Conservation (phyloP, 2,888 invertebrate species). For the Lordiphosa fenestrarum region DNA sequence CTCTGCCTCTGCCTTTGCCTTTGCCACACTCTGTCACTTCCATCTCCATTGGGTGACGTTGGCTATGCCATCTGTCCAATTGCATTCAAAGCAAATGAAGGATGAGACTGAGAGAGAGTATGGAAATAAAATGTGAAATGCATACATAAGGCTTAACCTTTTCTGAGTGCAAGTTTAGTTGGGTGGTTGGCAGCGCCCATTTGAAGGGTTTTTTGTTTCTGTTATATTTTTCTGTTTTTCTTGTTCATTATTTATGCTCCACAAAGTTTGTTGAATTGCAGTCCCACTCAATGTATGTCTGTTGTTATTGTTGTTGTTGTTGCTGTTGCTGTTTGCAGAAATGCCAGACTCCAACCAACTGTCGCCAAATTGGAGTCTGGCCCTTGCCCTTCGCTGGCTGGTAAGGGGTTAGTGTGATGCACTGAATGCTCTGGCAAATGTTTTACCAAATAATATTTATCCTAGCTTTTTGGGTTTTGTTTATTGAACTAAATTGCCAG, state of each 20-base stretch:
- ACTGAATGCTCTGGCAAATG: slow-evolving; percentile 26
- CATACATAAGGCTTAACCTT: slow-evolving; percentile 14
- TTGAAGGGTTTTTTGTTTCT: slow-evolving; percentile 21
- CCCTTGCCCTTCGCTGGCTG: slow-evolving; percentile 51
- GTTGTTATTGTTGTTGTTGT: slow-evolving; percentile 8
- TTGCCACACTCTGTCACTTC: slow-evolving; percentile 22
- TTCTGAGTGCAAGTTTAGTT: slow-evolving; percentile 35
- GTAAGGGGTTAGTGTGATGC: slow-evolving; percentile 26
- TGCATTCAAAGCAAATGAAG: slow-evolving; percentile 45
- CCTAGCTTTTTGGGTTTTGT: too few relatives aligned
- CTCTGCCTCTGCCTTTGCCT: slow-evolving; percentile 11
- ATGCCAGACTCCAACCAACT: slow-evolving; percentile 28
- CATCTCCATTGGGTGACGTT: slow-evolving; percentile 20
- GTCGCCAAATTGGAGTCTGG: slow-evolving; percentile 43
- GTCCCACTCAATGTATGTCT: slow-evolving; percentile 25
- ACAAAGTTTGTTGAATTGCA: slow-evolving; percentile 57
- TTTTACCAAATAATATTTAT: neutral
- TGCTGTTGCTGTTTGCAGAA: slow-evolving; percentile 9
- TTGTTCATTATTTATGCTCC: slow-evolving; percentile 69
- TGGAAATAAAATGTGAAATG: slow-evolving; percentile 25
- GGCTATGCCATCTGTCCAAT: slow-evolving; percentile 50
- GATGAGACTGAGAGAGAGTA: slow-evolving; percentile 2
- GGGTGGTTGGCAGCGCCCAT: slow-evolving; percentile 24
- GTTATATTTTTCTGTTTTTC: slow-evolving; percentile 30
- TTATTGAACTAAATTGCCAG: too few relatives aligned